Evolutionary conservation across 2,888 invertebrate genomes (phyloP).

Genomic region (Dryocosmus kuriphilus): DNA sequence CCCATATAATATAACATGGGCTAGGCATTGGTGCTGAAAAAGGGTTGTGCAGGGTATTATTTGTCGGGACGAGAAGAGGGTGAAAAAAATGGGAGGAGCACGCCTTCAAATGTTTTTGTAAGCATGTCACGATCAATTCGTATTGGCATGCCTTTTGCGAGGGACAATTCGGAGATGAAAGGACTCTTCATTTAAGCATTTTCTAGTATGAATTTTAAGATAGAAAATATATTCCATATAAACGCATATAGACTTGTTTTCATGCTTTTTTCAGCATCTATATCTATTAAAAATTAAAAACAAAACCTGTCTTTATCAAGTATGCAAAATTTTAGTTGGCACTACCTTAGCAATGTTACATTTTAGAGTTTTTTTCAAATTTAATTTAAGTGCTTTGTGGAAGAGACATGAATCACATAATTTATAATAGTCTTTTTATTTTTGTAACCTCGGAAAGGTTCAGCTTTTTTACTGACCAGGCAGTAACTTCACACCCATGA

Average conservation of each 20-base stretch:
- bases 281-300: no score
- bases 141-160: slow-evolving; percentile 41
- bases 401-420: no score
- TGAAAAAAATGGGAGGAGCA: slow-evolving; percentile 47
- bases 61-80: slow-evolving; percentile 35
- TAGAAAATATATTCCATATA: not conserved
- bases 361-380: no score
- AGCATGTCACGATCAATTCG: slow-evolving; percentile 54
- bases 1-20: slow-evolving; percentile 48
- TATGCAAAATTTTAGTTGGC: no score
- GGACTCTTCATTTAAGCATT: slow-evolving; percentile 30
- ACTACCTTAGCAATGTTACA: no score
- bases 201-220: slow-evolving; percentile 2
- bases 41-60: slow-evolving; percentile 42
- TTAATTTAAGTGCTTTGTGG: no score
- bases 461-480: no score
- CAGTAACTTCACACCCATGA: no score
- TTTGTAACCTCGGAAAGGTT: no score
- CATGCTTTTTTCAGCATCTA: not conserved
- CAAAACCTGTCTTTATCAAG: no score
- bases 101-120: slow-evolving; percentile 57
- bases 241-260: not conserved
- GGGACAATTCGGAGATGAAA: slow-evolving; percentile 36
- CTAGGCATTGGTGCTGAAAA: slow-evolving; percentile 21
- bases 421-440: no score